Evolutionary conservation across 2,797 vertebrate species (phyloP).

Genomic region (Gobionotothen gibberifrons): DNA sequence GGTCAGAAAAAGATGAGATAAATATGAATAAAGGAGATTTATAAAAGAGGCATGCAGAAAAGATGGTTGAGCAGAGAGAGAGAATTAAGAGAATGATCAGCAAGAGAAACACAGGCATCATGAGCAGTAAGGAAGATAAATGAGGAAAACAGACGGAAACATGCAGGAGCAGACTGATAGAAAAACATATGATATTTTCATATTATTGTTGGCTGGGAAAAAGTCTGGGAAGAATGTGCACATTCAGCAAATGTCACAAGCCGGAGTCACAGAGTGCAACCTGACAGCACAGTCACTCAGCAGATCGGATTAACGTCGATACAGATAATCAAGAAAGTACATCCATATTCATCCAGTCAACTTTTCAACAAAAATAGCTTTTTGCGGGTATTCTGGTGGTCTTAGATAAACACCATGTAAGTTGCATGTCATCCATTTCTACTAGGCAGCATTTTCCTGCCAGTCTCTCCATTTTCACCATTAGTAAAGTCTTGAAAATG

Average conservation of each 20-base stretch:
- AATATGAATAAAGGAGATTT: not conserved
- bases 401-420: not conserved
- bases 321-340: slow-evolving; percentile 4
- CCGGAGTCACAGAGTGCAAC: slow-evolving; percentile 52
- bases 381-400: not conserved
- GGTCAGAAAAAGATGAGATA: not conserved
- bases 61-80: slow-evolving; percentile 3
- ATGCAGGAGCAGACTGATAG: slow-evolving; percentile 20
- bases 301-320: not conserved
- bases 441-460: not conserved
- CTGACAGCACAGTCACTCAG: slow-evolving; percentile 16
- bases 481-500: not conserved
- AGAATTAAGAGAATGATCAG: slow-evolving; percentile 16
- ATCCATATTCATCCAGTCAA: not conserved
- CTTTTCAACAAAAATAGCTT: not conserved
- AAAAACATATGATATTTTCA: slow-evolving; percentile 43
- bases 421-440: not conserved
- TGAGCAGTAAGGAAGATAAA: slow-evolving; percentile 41
- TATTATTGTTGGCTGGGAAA: slow-evolving; percentile 44
- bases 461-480: not conserved
- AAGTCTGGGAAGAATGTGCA: slow-evolving; percentile 64
- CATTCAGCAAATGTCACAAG: slow-evolving; percentile 57
- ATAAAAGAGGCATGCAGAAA: not conserved
- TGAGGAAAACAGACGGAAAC: slow-evolving; percentile 58
- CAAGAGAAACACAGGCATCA: slow-evolving; percentile 7